phyloP scores from a whole-genome alignment of 2,888 invertebrate species.

The Cepaea hortensis region DNA sequence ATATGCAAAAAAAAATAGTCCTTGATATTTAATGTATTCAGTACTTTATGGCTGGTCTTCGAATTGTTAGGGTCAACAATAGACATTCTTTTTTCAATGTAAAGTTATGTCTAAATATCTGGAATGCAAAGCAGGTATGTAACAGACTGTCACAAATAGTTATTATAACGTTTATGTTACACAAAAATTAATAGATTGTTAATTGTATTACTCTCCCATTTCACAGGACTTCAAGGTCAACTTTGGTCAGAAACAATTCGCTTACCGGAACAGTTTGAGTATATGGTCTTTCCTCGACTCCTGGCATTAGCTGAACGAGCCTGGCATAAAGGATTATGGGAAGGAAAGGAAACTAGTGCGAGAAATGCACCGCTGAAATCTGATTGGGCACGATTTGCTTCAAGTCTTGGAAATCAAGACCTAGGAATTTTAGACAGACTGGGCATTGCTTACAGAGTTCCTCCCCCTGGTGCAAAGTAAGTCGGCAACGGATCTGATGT shows the following conservation, averaged over 20 bases:
- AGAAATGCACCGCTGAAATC: conserved; percentile 30
- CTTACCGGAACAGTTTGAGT: conserved; percentile 56
- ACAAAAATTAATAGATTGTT: background rate
- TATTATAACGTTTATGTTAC: too few species aligned
- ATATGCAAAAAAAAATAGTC: too few species aligned
- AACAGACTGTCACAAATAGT: too few species aligned
- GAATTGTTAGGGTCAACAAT: too few species aligned
- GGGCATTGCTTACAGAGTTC: conserved; percentile 61
- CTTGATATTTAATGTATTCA: too few species aligned
- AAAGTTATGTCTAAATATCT: too few species aligned
- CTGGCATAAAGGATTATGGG: conserved; percentile 72
- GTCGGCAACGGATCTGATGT: background rate
- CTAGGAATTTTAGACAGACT: conserved; percentile 59
- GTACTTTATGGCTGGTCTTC: too few species aligned
- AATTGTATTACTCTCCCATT: background rate
- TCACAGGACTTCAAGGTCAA: conserved; percentile 70
- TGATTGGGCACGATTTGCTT: conserved; percentile 66
- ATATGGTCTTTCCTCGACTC: conserved; percentile 66
- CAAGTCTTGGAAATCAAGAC: conserved; percentile 61
- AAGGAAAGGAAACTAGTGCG: conserved; percentile 48
- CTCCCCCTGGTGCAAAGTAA: conserved; percentile 66
- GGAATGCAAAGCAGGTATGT: too few species aligned
- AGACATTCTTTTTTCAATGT: too few species aligned
- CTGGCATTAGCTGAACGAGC: conserved; percentile 70
- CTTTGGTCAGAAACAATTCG: conserved; percentile 68